Evolutionary conservation across 2,888 invertebrate genomes (phyloP).

Genomic region (Tipula unca): DNA sequence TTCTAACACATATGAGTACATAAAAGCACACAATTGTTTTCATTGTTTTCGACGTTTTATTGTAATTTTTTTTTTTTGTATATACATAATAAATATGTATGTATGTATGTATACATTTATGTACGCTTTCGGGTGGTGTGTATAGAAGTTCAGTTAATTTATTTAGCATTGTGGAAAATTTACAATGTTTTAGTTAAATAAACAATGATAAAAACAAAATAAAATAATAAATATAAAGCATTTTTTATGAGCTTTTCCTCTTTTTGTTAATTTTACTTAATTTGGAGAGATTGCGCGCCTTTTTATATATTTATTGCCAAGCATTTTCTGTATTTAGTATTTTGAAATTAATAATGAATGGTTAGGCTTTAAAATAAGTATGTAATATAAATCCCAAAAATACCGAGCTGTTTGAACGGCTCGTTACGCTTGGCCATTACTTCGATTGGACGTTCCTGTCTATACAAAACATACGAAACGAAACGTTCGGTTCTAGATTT

Average conservation of each 20-base stretch:
- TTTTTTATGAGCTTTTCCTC: not conserved
- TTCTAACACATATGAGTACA: not conserved
- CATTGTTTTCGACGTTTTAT: not conserved
- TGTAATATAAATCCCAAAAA: too few species aligned
- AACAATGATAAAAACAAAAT: not conserved
- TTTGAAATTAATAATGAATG: too few species aligned
- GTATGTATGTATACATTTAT: not conserved
- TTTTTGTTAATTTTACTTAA: not conserved
- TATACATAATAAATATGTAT: too few species aligned
- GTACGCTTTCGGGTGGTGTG: not conserved
- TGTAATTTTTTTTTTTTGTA: not conserved
- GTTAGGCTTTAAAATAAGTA: too few species aligned
- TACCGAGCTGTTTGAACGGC: too few species aligned
- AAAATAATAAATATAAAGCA: not conserved
- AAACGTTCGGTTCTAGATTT: too few species aligned
- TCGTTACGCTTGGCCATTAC: too few species aligned
- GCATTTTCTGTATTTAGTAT: too few species aligned
- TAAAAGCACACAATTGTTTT: not conserved
- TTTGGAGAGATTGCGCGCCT: not conserved
- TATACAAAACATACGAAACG: too few species aligned
- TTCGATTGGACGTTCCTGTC: too few species aligned
- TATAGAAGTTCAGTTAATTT: too few species aligned
- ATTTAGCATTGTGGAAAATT: not conserved
- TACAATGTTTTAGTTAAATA: not conserved
- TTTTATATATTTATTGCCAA: too few species aligned